Evolutionary conservation across 2,113 vertebrate species (phyloP), one percentile per base, ranked within the genome.

Genomic region (Sinocyclocheilus maitianheensis): DNA sequence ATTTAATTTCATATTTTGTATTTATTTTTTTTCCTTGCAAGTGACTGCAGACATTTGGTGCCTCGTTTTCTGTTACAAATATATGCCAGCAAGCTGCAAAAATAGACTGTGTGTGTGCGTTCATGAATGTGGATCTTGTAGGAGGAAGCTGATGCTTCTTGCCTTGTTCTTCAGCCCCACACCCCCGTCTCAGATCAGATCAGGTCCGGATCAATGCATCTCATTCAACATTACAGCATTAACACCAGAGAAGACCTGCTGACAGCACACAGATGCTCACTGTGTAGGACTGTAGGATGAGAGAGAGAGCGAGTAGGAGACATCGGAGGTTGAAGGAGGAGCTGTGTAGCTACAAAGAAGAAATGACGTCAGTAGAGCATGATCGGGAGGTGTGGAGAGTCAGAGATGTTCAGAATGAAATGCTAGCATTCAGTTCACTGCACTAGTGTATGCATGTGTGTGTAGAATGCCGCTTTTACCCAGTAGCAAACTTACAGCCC

Each of bases 191-290:
- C 14, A 9, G 22, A 58, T 85, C 14, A 9, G 22, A 58, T 40
- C 69, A 48, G 10, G 24, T 78, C 26, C 26, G 10, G 43, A 85
- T 78, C 76, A 53, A 79, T 71, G 77, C 43, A 78, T 69, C 62
- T 58, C 69, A 78, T 79, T 51, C 10, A 24, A 71, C 58, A 83
- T 82, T 53, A 67, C 5, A 24, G 46, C 43, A 77, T 81, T 48
- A 53, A 83, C 78, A 82, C 71, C 67, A 26, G 72, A 14, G 22
- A 55, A 11, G 34, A 53, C 40, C 22, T 46, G 53, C 53, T 40
- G 83, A 46, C 9, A 2, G 37, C 37, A 37, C 37, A 37, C 4
- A 37, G 37, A 48, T 48, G 46, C 46, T 48, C 46, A 11, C 46
- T 8, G 14, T 53, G 51, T 53, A 14, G 48, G 48, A 51, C 48